Evolutionary conservation across 2,888 invertebrate genomes (phyloP), one percentile per base, ranked within the genome.

Genomic region (Acanthosepion esculentum): DNA sequence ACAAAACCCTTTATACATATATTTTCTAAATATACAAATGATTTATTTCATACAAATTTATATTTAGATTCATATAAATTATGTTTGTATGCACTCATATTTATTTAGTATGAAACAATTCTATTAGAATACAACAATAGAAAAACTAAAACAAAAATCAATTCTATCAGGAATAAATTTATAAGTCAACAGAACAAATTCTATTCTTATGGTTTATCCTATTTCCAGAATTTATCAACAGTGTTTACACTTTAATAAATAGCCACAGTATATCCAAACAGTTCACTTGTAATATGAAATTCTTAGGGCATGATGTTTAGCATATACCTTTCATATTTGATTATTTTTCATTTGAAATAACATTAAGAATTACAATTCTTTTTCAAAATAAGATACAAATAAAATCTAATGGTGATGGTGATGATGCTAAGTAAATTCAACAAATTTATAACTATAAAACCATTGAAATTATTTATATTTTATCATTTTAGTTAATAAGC

Each of bases 121-220:
- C n/a, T n/a, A 78, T 78, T 78, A 78, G n/a, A 78, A 78, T 78
- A 78, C 20, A 59, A 59, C n/a, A 78, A 78, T 15, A 78, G 15
- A 78, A 78, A 59, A n/a, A 78, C 78, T 78, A 78, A 78, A 78
- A 78, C 78, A 78, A 78, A 78, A 78, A 78, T n/a, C 78, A 78
- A n/a, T 78, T 78, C n/a, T 78, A 78, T n/a, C 15, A 78, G n/a
- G 78, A 78, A n/a, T 78, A 78, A 78, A 78, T 78, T 78, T 15
- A 78, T n/a, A 33, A 78, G 18, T n/a, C n/a, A 78, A 78, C 78
- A 78, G n/a, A 18, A 78, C n/a, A 78, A n/a, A 78, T n/a, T n/a
- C 1, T 4, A 78, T 12, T n/a, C n/a, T 78, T n/a, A 12, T 78
- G 12, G 78, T 33, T n/a, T 78, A n/a, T 78, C n/a, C 78, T 15